These are phyloP conservation scores for Actinopyga echinites DNA, from an alignment of 53 echinoderm and acorn worm species.

Conservation along the genomic window DNA sequence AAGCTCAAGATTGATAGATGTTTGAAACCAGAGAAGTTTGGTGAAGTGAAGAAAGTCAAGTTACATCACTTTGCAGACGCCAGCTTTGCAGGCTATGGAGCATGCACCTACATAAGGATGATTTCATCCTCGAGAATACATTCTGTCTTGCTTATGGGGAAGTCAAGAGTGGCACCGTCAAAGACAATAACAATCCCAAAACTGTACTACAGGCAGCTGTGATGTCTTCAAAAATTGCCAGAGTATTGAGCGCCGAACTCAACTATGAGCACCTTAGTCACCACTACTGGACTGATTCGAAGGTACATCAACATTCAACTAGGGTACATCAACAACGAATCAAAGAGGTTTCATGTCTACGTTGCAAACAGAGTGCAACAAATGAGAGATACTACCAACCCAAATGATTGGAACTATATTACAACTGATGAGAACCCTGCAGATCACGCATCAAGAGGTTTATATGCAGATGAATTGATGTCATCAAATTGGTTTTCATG, in stretches of 20 bases:
- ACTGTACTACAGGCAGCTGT: constrained; percentile 52
- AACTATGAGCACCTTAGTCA: too few species aligned
- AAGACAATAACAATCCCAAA: constrained; percentile 45
- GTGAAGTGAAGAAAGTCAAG: not conserved
- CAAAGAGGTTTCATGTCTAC: constrained; percentile 44
- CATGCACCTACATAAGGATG: constrained; percentile 58
- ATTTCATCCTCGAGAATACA: constrained; percentile 14
- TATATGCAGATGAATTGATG: not conserved
- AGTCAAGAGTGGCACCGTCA: constrained; percentile 59
- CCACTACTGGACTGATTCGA: constrained; percentile 43
- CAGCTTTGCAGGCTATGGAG: constrained; percentile 48
- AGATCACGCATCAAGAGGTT: too few species aligned
- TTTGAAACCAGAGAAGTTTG: constrained; percentile 38
- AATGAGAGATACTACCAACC: constrained; percentile 23
- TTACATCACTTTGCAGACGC: constrained; percentile 62
- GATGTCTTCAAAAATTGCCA: constrained; percentile 51
- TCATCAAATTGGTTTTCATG: not conserved
- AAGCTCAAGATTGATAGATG: constrained; percentile 29
- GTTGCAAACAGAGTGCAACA: constrained; percentile 44
- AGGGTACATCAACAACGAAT: constrained; percentile 42
- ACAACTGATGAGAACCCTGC: too few species aligned
- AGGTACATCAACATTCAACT: constrained; percentile 31
- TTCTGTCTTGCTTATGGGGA: constrained; percentile 51
- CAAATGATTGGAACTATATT: constrained; percentile 30
- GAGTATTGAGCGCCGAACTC: constrained; percentile 48